Evolutionary conservation across 2,797 vertebrate species (phyloP).

Genomic region (Darevskia mixta): DNA sequence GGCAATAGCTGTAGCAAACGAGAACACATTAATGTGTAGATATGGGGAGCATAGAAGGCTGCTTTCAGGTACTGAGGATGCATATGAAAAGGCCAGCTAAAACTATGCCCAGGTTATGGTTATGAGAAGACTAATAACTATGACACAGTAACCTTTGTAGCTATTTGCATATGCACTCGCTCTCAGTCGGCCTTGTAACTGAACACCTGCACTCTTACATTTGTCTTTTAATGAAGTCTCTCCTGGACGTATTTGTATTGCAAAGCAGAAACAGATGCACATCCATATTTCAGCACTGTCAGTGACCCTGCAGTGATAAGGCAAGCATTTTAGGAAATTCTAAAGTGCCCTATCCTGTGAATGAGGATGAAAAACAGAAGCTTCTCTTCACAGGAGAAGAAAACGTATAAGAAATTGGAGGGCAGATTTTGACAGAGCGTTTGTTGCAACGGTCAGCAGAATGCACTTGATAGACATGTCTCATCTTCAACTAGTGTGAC

Average conservation of each 20-base stretch:
- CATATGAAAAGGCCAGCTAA: slow-evolving; percentile 2
- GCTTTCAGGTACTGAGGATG: background rate
- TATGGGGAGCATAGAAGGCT: slow-evolving; percentile 1
- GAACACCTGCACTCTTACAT: slow-evolving; percentile 21
- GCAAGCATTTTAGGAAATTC: too few species aligned
- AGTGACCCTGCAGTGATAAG: too few species aligned
- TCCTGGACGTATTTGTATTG: background rate
- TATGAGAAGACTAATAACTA: slow-evolving; percentile 30
- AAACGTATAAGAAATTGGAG: too few species aligned
- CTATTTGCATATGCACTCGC: background rate
- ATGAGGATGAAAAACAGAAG: too few species aligned
- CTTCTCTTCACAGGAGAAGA: too few species aligned
- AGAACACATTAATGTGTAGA: background rate
- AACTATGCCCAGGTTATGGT: slow-evolving; percentile 1
- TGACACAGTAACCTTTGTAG: background rate
- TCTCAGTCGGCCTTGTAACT: slow-evolving; percentile 8
- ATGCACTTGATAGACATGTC: slow-evolving; percentile 2
- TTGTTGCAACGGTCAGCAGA: background rate
- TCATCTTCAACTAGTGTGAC: background rate
- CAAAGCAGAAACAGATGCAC: slow-evolving; percentile 1
- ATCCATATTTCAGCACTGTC: too few species aligned
- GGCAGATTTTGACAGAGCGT: background rate
- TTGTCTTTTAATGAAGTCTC: background rate
- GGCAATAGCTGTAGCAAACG: background rate
- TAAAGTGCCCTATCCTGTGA: too few species aligned